phyloP scores from a whole-genome alignment of 2,797 vertebrate species.

The Hylomyscus alleni region DNA sequence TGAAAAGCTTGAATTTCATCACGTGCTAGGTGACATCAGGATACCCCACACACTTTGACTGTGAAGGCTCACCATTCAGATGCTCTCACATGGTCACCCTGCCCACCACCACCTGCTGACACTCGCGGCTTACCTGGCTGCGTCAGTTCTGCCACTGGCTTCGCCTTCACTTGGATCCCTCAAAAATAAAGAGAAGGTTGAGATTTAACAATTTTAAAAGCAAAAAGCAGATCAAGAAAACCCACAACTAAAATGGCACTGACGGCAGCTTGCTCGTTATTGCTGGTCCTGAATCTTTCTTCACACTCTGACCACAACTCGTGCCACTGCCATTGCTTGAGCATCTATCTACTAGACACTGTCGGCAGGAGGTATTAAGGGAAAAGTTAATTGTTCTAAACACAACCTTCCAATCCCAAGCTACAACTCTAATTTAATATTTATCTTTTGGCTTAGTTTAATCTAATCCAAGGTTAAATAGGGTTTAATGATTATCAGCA shows the following conservation, averaged over 20 bases:
- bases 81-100: constrained; percentile 67
- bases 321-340: constrained; percentile 1
- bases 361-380: neutral
- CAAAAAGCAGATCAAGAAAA: constrained; percentile 86
- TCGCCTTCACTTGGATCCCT: constrained; percentile 98
- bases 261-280: constrained; percentile 74
- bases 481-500: constrained; percentile 20
- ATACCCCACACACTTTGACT: constrained; percentile 44
- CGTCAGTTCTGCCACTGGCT: constrained; percentile 96
- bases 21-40: constrained; percentile 59
- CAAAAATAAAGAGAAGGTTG: constrained; percentile 93
- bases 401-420: constrained; percentile 40
- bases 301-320: neutral
- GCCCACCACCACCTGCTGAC: constrained; percentile 74
- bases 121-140: constrained; percentile 94
- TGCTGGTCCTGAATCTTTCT: constrained; percentile 51
- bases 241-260: constrained; percentile 85
- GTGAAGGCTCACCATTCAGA: constrained; percentile 68
- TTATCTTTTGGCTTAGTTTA: constrained; percentile 54
- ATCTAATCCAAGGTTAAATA: constrained; percentile 35
- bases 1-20: neutral
- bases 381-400: neutral
- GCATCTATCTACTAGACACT: constrained; percentile 36
- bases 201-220: constrained; percentile 90
- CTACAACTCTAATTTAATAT: constrained; percentile 5